Conservation (phyloP, 2,113 vertebrate genomes). For the Lutjanus erythropterus region DNA sequence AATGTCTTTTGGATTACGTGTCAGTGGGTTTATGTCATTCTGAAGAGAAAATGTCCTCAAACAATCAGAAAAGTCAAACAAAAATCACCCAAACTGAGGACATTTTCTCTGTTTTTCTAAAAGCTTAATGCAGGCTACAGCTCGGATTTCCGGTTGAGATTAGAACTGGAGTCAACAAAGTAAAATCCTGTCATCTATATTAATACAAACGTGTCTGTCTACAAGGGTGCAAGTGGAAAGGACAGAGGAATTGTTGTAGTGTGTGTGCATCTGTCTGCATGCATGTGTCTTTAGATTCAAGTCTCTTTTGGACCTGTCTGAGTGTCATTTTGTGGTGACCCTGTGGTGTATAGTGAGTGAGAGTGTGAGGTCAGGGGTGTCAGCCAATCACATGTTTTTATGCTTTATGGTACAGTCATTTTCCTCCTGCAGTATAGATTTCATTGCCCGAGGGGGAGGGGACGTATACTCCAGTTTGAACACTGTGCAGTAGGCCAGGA, state of each 20-base stretch:
- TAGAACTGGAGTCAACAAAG: not conserved
- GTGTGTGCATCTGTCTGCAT: not conserved
- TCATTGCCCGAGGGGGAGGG: conserved; percentile 20
- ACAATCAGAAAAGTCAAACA: not conserved
- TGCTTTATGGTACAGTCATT: conserved; percentile 21
- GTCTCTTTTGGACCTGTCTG: not conserved
- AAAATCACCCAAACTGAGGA: not conserved
- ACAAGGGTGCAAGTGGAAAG: not conserved
- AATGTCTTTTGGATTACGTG: conserved; percentile 56
- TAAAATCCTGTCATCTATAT: not conserved
- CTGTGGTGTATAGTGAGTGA: not conserved
- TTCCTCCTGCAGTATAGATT: conserved; percentile 46
- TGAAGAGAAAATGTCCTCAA: not conserved
- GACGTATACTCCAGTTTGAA: not conserved
- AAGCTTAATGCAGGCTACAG: not conserved
- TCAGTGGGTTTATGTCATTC: conserved; percentile 1
- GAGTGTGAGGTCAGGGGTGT: conserved; percentile 29
- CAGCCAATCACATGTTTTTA: conserved; percentile 36
- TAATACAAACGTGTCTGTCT: not conserved
- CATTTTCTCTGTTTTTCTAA: not conserved
- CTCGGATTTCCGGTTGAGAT: not conserved
- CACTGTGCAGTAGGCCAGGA: conserved; percentile 16
- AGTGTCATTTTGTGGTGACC: not conserved
- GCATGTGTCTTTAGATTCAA: not conserved
- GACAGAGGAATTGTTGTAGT: not conserved